These are phyloP conservation scores for Heliothis peltigera DNA, from an alignment of 2,888 invertebrate genomes.

Conservation along the genomic window DNA sequence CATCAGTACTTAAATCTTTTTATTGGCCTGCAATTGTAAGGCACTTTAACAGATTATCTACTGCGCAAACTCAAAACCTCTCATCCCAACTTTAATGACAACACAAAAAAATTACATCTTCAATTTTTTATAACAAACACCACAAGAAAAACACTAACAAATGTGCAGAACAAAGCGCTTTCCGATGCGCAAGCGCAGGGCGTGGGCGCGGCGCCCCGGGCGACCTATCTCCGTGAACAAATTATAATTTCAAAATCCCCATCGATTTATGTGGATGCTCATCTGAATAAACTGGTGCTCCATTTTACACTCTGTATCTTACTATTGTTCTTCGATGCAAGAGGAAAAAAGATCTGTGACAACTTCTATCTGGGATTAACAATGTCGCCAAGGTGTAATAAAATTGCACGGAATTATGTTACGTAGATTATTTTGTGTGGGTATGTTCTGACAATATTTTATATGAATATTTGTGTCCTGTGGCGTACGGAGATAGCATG, in stretches of 20 bases:
- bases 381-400: constrained; percentile 59
- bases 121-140: constrained; percentile 38
- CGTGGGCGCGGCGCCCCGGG: constrained; percentile 86
- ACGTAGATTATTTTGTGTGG: constrained; percentile 58
- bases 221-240: constrained; percentile 86
- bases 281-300: constrained; percentile 85
- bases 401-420: constrained; percentile 62
- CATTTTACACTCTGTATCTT: constrained; percentile 77
- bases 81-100: neutral
- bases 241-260: constrained; percentile 89
- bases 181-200: constrained; percentile 44
- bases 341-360: constrained; percentile 51
- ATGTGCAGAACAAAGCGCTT: constrained; percentile 51
- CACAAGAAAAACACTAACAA: constrained; percentile 49
- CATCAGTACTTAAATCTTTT: too few relatives aligned
- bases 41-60: too few relatives aligned
- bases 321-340: constrained; percentile 71
- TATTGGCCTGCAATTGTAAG: too few relatives aligned
- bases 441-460: constrained; percentile 57
- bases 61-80: neutral
- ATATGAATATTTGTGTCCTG: constrained; percentile 53
- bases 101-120: constrained; percentile 1
- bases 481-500: constrained; percentile 41
- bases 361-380: constrained; percentile 59
- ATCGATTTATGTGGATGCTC: constrained; percentile 88